phyloP scores from a whole-genome alignment of 2,113 vertebrate genomes.

The Pampusana beccarii region DNA sequence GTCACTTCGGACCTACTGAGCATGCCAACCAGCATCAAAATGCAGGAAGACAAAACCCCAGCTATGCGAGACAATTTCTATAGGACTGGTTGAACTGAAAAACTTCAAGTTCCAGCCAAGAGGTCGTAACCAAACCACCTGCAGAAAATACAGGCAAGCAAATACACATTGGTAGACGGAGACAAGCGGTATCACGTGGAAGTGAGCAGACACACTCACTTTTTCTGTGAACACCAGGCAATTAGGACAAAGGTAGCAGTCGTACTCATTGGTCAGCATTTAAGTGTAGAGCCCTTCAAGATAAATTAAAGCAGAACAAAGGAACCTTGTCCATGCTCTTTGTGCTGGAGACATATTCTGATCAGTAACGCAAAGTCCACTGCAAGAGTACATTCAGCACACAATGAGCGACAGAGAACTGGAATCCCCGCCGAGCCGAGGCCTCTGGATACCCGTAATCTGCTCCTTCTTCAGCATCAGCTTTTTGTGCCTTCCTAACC shows the following conservation, averaged over 20 bases:
- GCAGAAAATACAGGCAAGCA: background rate
- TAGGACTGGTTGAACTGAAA: background rate
- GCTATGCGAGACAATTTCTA: background rate
- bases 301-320: slow-evolving; percentile 47
- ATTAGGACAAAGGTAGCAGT: slow-evolving; percentile 10
- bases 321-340: background rate
- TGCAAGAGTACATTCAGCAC: slow-evolving; percentile 35
- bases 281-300: slow-evolving; percentile 51
- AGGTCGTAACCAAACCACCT: accelerated
- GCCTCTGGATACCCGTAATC: background rate
- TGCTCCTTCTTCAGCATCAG: background rate
- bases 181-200: background rate
- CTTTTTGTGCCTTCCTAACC: slow-evolving; percentile 1
- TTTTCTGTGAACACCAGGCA: background rate
- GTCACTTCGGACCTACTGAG: background rate
- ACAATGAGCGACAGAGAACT: slow-evolving; percentile 4
- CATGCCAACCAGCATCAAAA: background rate
- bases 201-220: background rate
- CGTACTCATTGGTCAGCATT: slow-evolving; percentile 34
- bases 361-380: background rate
- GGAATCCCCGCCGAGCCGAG: background rate
- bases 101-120: background rate
- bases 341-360: background rate
- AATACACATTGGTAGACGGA: background rate
- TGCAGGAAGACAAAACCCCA: background rate